Percentiles rank a stretch among this genome's conserved stretches.
Evolutionary conservation across 2,888 invertebrate genomes (phyloP).

Genomic region (Pterobdella sp.): DNA sequence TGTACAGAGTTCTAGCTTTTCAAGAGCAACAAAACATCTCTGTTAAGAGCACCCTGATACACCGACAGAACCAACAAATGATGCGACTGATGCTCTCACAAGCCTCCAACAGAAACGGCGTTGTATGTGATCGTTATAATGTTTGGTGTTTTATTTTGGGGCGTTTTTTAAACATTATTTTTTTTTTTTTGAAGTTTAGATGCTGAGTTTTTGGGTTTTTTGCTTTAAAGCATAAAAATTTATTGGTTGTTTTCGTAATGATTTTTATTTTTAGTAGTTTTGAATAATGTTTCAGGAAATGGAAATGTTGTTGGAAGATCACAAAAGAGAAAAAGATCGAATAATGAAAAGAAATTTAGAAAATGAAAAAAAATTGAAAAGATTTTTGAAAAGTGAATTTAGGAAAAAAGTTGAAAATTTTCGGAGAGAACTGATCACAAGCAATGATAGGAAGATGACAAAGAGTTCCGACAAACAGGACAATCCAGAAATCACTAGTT

Average conservation of each 20-base stretch:
- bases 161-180: not conserved
- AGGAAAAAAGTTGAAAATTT: not conserved
- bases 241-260: not conserved
- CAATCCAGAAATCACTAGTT: not conserved
- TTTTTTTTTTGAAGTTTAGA: not conserved
- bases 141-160: not conserved
- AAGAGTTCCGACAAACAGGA: not conserved
- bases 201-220: too few species aligned
- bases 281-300: conserved; percentile 4
- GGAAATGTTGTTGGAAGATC: not conserved
- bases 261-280: not conserved
- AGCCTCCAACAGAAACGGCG: not conserved
- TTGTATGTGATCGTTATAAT: not conserved
- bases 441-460: not conserved
- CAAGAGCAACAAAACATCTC: not conserved
- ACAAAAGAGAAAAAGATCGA: not conserved
- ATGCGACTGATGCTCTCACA: not conserved
- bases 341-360: not conserved
- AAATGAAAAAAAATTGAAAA: not conserved
- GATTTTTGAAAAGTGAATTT: not conserved
- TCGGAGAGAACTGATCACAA: not conserved
- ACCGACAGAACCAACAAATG: not conserved
- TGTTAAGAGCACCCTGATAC: not conserved
- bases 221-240: too few species aligned
- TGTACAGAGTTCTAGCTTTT: not conserved